Evolutionary conservation across 2,113 vertebrate species (phyloP).

Genomic region (Natator depressus): DNA sequence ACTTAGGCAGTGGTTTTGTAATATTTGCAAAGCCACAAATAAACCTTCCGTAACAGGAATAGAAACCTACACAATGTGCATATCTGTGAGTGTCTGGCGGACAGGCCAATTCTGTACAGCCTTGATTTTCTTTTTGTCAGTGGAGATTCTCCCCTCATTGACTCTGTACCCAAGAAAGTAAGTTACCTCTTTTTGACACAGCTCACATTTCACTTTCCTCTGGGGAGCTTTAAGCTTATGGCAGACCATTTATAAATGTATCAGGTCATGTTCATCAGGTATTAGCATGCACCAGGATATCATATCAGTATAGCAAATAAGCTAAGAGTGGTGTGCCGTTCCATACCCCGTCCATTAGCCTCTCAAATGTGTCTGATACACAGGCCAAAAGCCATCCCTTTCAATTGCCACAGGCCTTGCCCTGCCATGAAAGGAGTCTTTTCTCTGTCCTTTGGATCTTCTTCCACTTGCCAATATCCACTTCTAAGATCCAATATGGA

Average conservation of each 20-base stretch:
- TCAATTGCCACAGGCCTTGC: background rate
- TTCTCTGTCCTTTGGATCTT: background rate
- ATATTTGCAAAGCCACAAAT: background rate
- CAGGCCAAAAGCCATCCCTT: background rate
- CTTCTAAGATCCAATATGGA: background rate
- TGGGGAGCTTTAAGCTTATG: background rate
- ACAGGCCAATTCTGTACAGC: fast-evolving
- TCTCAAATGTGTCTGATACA: fast-evolving
- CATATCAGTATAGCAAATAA: background rate
- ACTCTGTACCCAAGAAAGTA: fast-evolving
- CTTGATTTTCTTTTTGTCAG: fast-evolving
- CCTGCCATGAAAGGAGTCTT: background rate
- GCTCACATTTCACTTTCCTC: background rate
- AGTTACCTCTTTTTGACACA: background rate
- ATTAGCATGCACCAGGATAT: fast-evolving
- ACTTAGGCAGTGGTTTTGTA: background rate
- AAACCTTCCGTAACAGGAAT: background rate
- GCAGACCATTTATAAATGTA: background rate
- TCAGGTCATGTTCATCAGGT: fast-evolving
- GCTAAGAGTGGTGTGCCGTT: fast-evolving
- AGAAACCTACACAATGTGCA: background rate
- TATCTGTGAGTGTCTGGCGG: background rate
- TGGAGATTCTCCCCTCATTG: background rate
- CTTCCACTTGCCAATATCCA: background rate
- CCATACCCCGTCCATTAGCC: background rate